These are phyloP conservation scores for Ivindomyrus marchei DNA, from an alignment of 2,113 vertebrate genomes.

Conservation along the genomic window DNA sequence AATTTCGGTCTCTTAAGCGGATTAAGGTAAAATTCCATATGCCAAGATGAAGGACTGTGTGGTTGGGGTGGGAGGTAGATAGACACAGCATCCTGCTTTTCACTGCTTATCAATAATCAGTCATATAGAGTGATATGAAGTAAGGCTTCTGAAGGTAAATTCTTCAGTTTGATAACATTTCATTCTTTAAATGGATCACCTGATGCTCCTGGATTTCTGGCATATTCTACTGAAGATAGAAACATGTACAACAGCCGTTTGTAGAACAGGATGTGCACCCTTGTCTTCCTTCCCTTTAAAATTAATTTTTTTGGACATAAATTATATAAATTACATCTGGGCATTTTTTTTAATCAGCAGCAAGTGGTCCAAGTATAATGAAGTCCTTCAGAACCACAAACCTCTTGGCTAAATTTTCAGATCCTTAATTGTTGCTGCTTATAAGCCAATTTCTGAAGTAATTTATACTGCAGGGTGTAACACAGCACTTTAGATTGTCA, in stretches of 20 bases:
- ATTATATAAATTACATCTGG: not conserved
- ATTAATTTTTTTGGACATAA: not conserved
- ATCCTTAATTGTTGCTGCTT: constrained; percentile 5
- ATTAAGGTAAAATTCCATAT: not conserved
- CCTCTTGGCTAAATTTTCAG: not conserved
- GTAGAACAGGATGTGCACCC: not conserved
- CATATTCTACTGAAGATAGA: not conserved
- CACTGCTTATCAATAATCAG: not conserved
- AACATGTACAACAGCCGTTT: not conserved
- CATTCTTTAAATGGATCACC: not conserved
- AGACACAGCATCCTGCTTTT: not conserved
- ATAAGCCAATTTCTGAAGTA: not conserved
- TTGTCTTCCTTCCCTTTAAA: not conserved
- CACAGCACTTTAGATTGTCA: not conserved
- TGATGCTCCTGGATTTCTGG: not conserved
- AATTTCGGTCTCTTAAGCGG: not conserved
- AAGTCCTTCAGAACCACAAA: not conserved
- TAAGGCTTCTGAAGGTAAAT: not conserved
- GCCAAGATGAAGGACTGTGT: not conserved
- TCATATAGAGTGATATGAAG: not conserved
- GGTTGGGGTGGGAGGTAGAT: not conserved
- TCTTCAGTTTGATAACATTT: not conserved
- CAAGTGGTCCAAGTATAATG: not conserved
- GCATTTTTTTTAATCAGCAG: not conserved
- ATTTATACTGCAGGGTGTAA: constrained; percentile 6